These are phyloP conservation scores for Wasmannia auropunctata DNA, from an alignment of 1,140 invertebrate species.

Conservation along the genomic window DNA sequence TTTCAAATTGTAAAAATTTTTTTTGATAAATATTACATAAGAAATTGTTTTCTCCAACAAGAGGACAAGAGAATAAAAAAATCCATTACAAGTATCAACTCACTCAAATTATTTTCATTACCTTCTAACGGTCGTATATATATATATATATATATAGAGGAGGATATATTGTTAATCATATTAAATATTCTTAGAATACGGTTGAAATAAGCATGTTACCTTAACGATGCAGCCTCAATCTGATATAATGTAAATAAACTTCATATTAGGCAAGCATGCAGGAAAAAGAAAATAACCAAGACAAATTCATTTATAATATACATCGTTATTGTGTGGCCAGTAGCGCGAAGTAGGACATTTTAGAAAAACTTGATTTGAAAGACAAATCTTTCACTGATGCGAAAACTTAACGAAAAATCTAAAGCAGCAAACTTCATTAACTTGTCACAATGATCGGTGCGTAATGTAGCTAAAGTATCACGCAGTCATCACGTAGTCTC, in stretches of 20 bases:
- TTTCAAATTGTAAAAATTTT: not conserved
- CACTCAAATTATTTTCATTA: not conserved
- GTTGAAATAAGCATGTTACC: constrained; percentile 13
- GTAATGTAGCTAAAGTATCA: not conserved
- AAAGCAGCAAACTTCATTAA: not conserved
- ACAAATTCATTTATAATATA: constrained; percentile 1
- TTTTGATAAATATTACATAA: not conserved
- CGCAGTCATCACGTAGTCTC: constrained; percentile 59
- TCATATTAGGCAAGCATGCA: constrained; percentile 16
- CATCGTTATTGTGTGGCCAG: not conserved
- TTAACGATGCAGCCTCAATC: not conserved
- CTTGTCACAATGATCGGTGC: not conserved
- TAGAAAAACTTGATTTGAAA: not conserved
- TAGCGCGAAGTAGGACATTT: not conserved
- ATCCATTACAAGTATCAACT: too few species aligned
- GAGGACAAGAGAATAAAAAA: too few species aligned
- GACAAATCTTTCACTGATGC: not conserved
- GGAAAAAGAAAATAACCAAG: not conserved
- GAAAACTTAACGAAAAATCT: not conserved
- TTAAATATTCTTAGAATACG: constrained; percentile 3
- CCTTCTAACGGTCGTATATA: not conserved
- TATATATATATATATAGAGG: too few species aligned
- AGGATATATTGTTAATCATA: not conserved
- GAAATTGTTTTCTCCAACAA: not conserved
- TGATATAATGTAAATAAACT: not conserved